These are phyloP conservation scores for Silurus meridionalis DNA, from an alignment of 2,113 vertebrate genomes.

Conservation along the genomic window DNA sequence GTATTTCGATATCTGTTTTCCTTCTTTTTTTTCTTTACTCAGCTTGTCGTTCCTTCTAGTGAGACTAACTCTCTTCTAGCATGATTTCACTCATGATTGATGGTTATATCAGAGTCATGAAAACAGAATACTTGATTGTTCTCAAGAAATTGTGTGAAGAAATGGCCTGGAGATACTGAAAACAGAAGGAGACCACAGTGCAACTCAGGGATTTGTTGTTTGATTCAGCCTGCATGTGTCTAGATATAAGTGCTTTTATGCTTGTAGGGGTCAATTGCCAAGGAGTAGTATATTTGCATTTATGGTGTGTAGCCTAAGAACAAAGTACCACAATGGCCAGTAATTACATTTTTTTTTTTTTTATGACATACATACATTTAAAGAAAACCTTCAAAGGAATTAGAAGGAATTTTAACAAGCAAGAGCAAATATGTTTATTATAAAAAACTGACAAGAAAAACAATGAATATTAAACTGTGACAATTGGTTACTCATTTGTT, in stretches of 20 bases:
- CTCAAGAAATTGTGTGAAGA: no score
- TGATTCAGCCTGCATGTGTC: background rate
- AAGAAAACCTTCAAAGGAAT: slow-evolving; percentile 13
- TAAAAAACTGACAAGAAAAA: background rate
- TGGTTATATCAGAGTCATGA: background rate
- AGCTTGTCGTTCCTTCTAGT: background rate
- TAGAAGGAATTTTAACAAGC: background rate
- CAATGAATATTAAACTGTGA: background rate
- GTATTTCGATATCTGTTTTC: background rate
- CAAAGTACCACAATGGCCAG: slow-evolving; percentile 63
- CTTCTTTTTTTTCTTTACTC: background rate
- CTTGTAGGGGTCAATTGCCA: background rate
- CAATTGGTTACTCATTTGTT: background rate
- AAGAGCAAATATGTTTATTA: background rate
- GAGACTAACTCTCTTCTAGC: background rate
- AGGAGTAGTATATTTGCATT: slow-evolving; percentile 62
- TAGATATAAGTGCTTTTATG: background rate
- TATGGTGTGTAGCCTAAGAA: slow-evolving; percentile 73
- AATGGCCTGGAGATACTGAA: no score
- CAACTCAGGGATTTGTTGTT: background rate
- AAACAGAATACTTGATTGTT: no score
- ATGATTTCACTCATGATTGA: background rate
- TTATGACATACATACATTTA: slow-evolving; percentile 60
- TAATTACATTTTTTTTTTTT: no score
- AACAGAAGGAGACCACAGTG: background rate